Conservation (phyloP, 30 jellyfish, hydroid and myxozoan genomes). For the Turritopsis dohrnii region DNA sequence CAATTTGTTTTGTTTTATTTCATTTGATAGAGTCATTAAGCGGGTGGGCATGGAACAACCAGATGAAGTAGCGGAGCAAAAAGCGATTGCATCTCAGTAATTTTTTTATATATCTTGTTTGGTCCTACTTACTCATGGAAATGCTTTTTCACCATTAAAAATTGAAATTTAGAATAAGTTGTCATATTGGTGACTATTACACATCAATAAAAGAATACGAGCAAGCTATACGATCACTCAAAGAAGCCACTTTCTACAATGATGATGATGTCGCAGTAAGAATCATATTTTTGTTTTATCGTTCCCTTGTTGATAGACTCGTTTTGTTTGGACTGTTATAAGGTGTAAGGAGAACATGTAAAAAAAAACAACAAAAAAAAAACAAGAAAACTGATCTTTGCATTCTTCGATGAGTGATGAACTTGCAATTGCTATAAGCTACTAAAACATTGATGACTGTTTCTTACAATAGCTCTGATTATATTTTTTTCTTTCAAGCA, state of each 20-base stretch:
- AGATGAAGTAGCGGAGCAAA: constrained; percentile 66
- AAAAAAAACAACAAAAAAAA: no score
- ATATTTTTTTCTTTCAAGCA: no score
- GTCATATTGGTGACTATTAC: constrained; percentile 76
- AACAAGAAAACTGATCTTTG: no score
- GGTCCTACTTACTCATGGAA: neutral
- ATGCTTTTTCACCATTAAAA: neutral
- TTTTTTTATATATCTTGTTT: neutral
- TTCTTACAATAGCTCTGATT: no score
- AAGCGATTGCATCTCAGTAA: constrained; percentile 74
- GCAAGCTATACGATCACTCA: constrained; percentile 67
- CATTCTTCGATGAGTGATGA: neutral
- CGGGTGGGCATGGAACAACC: constrained; percentile 91
- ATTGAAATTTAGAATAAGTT: constrained; percentile 45
- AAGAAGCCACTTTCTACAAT: constrained; percentile 59
- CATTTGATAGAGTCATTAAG: constrained; percentile 59
- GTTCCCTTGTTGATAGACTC: neutral
- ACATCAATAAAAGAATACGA: constrained; percentile 54
- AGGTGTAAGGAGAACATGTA: neutral
- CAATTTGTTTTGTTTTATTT: neutral
- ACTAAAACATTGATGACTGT: no score
- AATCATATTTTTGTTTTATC: neutral
- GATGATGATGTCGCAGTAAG: constrained; percentile 69
- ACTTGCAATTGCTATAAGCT: no score
- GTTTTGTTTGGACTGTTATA: no score